Base-by-base conservation (phyloP, 2,888 invertebrate species). In the Ophion obscuratus region DNA sequence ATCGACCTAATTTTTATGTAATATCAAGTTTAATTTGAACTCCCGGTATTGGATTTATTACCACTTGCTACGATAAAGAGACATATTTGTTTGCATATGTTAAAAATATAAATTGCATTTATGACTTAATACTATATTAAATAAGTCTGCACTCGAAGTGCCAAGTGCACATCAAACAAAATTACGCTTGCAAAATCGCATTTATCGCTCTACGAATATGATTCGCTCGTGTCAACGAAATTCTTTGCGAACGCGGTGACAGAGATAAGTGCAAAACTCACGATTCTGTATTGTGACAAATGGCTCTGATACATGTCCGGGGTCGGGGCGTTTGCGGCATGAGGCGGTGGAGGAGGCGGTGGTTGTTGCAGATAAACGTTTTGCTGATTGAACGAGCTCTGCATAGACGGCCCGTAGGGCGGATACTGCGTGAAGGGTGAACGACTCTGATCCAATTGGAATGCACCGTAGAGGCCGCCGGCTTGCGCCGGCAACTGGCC, bases 361-460 rank as follows among this genome's bases (percentile, higher is more conserved):
- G 94, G 93, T 93, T 95, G 94, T 85, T 93, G 94, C 82, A 94
- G 89, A 81, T 94, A 95, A 88, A 95, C 92, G 31, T 94, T 94
- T 84, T 95, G 95, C 86, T 95, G 95, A 88, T 95, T 94, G 90
- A 95, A 95, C 67, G 95, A 94, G 87, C 93, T 94, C 78, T 95
- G 94, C 9, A 95, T 90, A 31, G 95, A 94, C n/a, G 96, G 96
- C 92, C 96, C 96, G 93, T 97, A 98, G 9, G 97, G 94, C 27
- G 94, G 96, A 92, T 97, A 97, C 88, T 97, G 97, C 14, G 97
- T 97, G 92, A 96, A 97, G 91, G 97, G 97, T 71, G 97, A 97
- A 81, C 97, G 96, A 88, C 96, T 96, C 93, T 97, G 97, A 89
- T 96, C 96, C 83, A 96, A 93, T 91, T 96, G 97, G 95, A 98